phyloP scores from a whole-genome alignment of 2,888 invertebrate genomes.

The Lithosia quadra region DNA sequence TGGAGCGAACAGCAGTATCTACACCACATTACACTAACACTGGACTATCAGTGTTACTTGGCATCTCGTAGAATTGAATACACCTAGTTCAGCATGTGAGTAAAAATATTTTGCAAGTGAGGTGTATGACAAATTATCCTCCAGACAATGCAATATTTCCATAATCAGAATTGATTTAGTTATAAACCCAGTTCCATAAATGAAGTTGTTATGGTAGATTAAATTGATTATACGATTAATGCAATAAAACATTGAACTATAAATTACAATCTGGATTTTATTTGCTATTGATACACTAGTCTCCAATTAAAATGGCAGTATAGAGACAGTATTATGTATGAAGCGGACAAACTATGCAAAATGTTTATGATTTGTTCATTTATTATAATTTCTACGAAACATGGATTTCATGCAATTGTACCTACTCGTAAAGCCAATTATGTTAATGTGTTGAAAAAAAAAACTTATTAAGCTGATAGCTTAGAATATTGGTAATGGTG shows the following conservation, averaged over 20 bases:
- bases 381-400: no score
- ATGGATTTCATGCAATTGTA: no score
- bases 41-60: constrained; percentile 82
- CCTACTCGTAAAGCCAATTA: no score
- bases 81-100: not conserved
- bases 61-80: not conserved
- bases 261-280: not conserved
- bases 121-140: not conserved
- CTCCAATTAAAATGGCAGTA: not conserved
- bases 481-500: no score
- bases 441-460: no score
- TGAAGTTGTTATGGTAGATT: not conserved
- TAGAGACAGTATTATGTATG: no score
- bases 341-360: no score
- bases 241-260: constrained; percentile 5
- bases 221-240: constrained; percentile 9
- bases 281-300: not conserved
- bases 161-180: not conserved
- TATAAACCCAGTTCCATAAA: not conserved
- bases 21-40: constrained; percentile 83
- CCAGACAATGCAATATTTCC: not conserved
- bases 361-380: no score
- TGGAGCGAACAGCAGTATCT: constrained; percentile 81
- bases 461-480: no score
- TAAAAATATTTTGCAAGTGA: not conserved